These are phyloP conservation scores for Anhinga rufa DNA, from an alignment of 2,113 vertebrate genomes.

Conservation along the genomic window DNA sequence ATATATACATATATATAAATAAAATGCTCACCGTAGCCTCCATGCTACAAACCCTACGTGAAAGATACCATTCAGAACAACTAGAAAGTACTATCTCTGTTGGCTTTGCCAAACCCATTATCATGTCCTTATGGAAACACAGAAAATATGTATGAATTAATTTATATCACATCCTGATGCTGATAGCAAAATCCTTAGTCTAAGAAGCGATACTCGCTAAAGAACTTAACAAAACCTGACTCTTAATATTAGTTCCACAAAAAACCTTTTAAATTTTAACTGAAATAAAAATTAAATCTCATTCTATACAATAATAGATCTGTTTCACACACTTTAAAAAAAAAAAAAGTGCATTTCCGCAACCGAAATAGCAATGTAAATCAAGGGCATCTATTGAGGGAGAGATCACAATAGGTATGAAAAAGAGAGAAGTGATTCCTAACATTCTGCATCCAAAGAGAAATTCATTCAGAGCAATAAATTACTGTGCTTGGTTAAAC, in stretches of 20 bases:
- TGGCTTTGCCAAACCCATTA: neutral
- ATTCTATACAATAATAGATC: neutral
- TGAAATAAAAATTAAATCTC: neutral
- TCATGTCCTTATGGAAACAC: neutral
- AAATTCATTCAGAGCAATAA: neutral
- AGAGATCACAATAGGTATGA: neutral
- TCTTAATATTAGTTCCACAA: neutral
- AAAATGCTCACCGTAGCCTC: neutral
- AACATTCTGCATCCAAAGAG: neutral
- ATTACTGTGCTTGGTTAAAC: neutral
- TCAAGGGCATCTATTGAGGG: neutral
- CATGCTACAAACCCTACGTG: neutral
- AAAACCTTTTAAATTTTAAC: neutral
- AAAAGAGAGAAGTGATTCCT: neutral
- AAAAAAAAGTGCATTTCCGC: neutral
- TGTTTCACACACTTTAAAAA: neutral
- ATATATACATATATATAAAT: neutral
- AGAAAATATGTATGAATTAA: neutral
- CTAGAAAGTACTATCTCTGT: neutral
- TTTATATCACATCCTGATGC: neutral
- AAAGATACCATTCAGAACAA: neutral
- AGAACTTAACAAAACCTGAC: neutral
- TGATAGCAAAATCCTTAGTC: neutral
- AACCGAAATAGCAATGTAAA: neutral
- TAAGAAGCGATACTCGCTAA: neutral